These are phyloP conservation scores for Nestor notabilis DNA, from an alignment of 2,113 vertebrate species.

Conservation along the genomic window DNA sequence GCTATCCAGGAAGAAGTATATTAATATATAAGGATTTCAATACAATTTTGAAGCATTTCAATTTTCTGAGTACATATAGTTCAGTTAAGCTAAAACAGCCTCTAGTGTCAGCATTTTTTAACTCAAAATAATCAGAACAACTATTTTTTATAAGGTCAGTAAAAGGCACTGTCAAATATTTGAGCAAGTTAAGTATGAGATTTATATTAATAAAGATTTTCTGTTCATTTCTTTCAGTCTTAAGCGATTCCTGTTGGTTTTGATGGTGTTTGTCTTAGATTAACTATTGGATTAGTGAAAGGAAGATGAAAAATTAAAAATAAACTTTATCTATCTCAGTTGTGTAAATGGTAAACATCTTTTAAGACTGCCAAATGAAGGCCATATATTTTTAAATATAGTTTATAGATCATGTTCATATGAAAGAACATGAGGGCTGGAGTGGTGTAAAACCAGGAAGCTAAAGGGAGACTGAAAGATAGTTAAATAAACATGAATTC, in stretches of 20 bases:
- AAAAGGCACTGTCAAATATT: not conserved
- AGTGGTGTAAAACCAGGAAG: not conserved
- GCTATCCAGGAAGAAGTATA: not conserved
- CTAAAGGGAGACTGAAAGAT: not conserved
- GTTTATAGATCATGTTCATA: not conserved
- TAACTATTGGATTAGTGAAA: not conserved
- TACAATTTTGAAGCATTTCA: not conserved
- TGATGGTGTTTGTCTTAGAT: not conserved
- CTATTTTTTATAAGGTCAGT: not conserved
- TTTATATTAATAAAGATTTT: not conserved
- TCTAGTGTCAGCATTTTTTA: not conserved
- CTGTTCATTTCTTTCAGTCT: not conserved
- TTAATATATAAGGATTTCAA: not conserved
- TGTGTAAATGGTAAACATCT: not conserved
- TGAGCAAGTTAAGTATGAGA: not conserved
- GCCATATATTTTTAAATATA: not conserved
- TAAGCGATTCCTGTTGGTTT: not conserved
- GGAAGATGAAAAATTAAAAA: not conserved
- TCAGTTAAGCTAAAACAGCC: not conserved
- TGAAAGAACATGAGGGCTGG: not conserved
- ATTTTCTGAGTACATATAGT: not conserved
- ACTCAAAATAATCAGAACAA: not conserved
- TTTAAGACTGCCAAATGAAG: not conserved
- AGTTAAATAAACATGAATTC: not conserved
- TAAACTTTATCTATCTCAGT: not conserved